Conservation (phyloP, 2,888 invertebrate species). For the Aelia acuminata region DNA sequence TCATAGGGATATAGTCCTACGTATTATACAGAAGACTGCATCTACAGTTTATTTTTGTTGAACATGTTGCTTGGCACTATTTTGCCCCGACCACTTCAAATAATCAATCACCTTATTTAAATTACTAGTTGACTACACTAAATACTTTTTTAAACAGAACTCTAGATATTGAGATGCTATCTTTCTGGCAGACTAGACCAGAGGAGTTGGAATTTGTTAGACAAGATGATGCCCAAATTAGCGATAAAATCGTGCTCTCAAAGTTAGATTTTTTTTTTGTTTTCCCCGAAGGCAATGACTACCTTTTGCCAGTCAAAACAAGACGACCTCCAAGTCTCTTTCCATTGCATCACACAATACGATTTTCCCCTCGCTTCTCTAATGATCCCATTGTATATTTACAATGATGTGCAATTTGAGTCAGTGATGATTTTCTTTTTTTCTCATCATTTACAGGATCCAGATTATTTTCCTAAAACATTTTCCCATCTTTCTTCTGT, state of each 20-base stretch:
- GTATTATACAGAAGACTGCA: too few species aligned
- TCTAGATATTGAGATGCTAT: background rate
- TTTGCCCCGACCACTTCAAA: too few species aligned
- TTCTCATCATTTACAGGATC: slow-evolving; percentile 16
- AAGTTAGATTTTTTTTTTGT: slow-evolving; percentile 23
- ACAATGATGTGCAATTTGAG: slow-evolving; percentile 7
- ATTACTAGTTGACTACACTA: too few species aligned
- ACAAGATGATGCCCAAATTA: slow-evolving; percentile 14
- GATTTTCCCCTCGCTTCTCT: slow-evolving; percentile 9
- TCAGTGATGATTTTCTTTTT: slow-evolving; percentile 11
- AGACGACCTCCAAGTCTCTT: slow-evolving; percentile 10
- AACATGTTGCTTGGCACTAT: too few species aligned
- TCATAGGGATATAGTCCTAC: too few species aligned
- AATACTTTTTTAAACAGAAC: background rate
- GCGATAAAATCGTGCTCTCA: background rate
- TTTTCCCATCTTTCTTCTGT: background rate
- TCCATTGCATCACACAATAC: background rate
- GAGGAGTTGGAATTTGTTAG: background rate
- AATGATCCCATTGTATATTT: slow-evolving; percentile 30
- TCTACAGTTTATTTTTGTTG: too few species aligned
- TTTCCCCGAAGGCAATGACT: slow-evolving; percentile 29
- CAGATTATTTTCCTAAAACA: background rate
- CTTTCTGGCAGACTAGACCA: background rate
- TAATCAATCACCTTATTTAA: too few species aligned
- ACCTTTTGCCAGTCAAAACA: slow-evolving; percentile 46